phyloP scores from a whole-genome alignment of 2,113 vertebrate genomes.

The Redunca redunca region DNA sequence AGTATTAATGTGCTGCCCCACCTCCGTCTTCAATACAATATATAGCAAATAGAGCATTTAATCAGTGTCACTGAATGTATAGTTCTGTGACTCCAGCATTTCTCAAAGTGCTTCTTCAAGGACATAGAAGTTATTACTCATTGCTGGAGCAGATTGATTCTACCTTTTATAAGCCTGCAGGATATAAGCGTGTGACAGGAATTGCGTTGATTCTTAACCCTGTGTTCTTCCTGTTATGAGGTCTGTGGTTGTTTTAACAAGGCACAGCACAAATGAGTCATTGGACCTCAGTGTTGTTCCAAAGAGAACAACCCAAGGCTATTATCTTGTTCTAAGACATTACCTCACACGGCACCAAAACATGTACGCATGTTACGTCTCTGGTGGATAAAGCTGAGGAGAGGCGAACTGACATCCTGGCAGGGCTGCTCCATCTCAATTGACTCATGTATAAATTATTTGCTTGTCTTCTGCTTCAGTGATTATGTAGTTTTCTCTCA shows the following conservation, averaged over 20 bases:
- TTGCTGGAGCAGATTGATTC: constrained; percentile 70
- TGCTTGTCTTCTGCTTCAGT: constrained; percentile 22
- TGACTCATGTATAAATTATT: constrained; percentile 37
- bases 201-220: constrained; percentile 58
- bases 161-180: constrained; percentile 68
- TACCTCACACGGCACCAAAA: constrained; percentile 15
- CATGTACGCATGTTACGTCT: neutral
- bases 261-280: constrained; percentile 58
- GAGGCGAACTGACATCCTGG: neutral
- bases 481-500: constrained; percentile 60
- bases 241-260: constrained; percentile 63
- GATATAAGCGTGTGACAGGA: constrained; percentile 67
- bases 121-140: constrained; percentile 74
- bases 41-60: constrained; percentile 48
- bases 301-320: constrained; percentile 49
- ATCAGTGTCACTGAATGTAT: constrained; percentile 52
- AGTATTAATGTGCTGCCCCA: neutral
- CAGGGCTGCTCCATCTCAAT: constrained; percentile 36
- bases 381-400: neutral
- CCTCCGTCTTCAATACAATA: constrained; percentile 58
- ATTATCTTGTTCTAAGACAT: constrained; percentile 18
- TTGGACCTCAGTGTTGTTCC: constrained; percentile 37
- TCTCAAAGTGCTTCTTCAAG: constrained; percentile 75
- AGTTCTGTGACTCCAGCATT: constrained; percentile 66
- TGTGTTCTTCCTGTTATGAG: constrained; percentile 63